Evolutionary conservation across 2,797 vertebrate species (phyloP), one percentile per base, ranked within the genome.

Genomic region (Zenarchopterus dispar): DNA sequence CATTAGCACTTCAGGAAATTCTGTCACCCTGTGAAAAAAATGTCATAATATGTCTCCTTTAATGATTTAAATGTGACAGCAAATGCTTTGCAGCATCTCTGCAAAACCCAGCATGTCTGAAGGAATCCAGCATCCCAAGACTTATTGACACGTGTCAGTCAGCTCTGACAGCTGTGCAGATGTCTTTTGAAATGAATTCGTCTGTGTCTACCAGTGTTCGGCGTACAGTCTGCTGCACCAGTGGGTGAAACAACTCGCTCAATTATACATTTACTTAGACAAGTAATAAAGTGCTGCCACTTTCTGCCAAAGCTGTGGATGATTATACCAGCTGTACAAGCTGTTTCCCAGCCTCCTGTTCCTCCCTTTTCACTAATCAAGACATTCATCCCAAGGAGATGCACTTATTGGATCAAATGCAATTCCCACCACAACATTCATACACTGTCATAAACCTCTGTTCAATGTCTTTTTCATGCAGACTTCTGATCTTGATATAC

Each of bases 201-300:
- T 19, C 45, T 43, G 60, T 8, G 41, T 69, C 36, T 66, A 24
- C 55, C 48, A 26, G 62, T 49, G 49, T 67, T 73, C 10, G 1
- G 43, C 1, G 16, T 59, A 62, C 68, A 64, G 66, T 77, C 47
- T 67, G n/a, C 53, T 26, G 67, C 70, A 56, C 62, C 56, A 43
- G 64, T 60, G 66, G 77, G 78, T 70, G 69, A 77, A 80, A 72
- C 70, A 77, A 84, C 82, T 85, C 21, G 16, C 73, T 88, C 84
- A 82, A 82, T 89, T 86, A 86, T 85, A 81, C 81, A 84, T 90
- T 87, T 83, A 74, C 76, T 77, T 81, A 81, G 85, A 84, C 70
- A 47, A 77, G 81, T 84, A 88, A 91, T 88, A 89, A 88, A 85
- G 77, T 43, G 61, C 69, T 77, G 85, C 71, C 84, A 68, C 76